These are phyloP conservation scores for Lithosia quadra DNA, from an alignment of 2,888 invertebrate genomes.

Conservation along the genomic window DNA sequence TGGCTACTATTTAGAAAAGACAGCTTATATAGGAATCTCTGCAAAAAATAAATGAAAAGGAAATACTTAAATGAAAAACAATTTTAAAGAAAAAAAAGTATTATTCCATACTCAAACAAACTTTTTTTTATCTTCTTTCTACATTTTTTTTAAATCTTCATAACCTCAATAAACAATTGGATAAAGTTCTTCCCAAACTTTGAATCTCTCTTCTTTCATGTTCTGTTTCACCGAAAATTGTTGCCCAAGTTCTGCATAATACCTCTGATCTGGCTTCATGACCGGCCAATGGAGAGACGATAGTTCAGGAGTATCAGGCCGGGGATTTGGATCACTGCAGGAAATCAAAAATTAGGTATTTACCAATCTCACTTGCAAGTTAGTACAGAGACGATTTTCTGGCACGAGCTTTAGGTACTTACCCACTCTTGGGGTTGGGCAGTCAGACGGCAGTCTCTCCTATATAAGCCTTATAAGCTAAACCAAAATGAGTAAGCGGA, in stretches of 20 bases:
- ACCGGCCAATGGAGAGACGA: constrained; percentile 59
- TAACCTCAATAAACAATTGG: constrained; percentile 59
- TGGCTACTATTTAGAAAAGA: too few relatives aligned
- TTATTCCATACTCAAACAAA: not conserved
- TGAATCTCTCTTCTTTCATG: constrained; percentile 62
- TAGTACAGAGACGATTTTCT: too few relatives aligned
- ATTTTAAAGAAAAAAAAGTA: not conserved
- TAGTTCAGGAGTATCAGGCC: constrained; percentile 50
- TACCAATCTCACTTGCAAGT: not conserved
- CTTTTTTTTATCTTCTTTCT: not conserved
- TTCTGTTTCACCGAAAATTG: constrained; percentile 56
- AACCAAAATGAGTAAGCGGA: too few relatives aligned
- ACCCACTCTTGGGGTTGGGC: not conserved
- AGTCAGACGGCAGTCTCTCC: not conserved
- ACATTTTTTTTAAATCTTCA: not conserved
- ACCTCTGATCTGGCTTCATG: constrained; percentile 57
- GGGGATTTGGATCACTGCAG: constrained; percentile 64
- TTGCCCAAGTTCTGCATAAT: constrained; percentile 59
- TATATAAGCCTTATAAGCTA: too few relatives aligned
- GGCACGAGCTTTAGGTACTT: too few relatives aligned
- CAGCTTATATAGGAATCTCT: too few relatives aligned
- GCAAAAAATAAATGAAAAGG: not conserved
- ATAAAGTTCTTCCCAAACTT: constrained; percentile 70
- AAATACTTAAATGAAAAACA: not conserved
- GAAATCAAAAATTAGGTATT: not conserved